Evolutionary conservation across 2,113 vertebrate species (phyloP), one percentile per base, ranked within the genome.

Genomic region (Alosa alosa): DNA sequence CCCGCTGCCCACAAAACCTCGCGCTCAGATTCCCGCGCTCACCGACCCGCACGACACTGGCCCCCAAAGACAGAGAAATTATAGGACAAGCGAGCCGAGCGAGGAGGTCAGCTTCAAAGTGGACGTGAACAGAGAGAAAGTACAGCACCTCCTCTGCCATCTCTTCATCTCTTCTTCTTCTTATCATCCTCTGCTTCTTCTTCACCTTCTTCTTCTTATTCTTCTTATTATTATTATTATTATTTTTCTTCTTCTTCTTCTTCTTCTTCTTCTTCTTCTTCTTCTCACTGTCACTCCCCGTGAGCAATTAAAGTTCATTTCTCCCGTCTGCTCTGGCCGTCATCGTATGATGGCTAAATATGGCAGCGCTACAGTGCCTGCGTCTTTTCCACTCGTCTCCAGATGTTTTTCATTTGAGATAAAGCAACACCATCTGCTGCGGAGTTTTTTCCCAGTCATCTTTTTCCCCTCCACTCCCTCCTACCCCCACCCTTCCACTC

Each of bases 381-480:
- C 25, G 64, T 72, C 64, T 78, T 78, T 36, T 36, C 18, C 72
- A 78, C 72, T 78, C 2, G 44, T n/a, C 82, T 82, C 87, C 91
- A 93, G 91, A 91, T 94, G 93, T 93, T 93, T 78, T 90, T 87
- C 87, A 88, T 89, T 86, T 44, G 52, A 82, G 87, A 82, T 82
- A 88, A 89, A 88, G 52, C 82, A 89, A 86, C 8, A 82, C 91
- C 91, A 91, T 92, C 89, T 91, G 91, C 86, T 82, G 84, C 36
- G 25, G 36, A 25, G 82, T 84, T 86, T 85, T 85, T 78, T 36
- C 36, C 60, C 1, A 72, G 31, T 78, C 31, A 1, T 75, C 31
- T 36, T 39, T 17, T 83, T 46, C 17, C 57, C 20, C 57, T n/a
- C 57, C 0, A 1, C 60, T 2, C 60, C 41, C 25, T 11, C 64